These are phyloP conservation scores for Gambelia wislizenii DNA, from an alignment of 2,797 vertebrate species.

Conservation along the genomic window DNA sequence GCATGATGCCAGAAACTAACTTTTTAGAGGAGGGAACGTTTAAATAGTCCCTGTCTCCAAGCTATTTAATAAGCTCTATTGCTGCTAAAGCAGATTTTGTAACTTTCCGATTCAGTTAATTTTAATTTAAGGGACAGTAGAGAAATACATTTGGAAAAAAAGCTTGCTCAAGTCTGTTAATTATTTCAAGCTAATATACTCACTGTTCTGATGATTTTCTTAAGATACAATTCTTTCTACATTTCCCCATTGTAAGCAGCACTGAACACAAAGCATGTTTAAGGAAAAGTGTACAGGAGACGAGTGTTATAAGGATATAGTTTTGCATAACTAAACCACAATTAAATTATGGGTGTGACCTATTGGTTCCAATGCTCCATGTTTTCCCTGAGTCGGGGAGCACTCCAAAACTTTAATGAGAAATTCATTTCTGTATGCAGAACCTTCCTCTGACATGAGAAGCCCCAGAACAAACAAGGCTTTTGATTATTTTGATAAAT, in stretches of 20 bases:
- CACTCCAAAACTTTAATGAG: not conserved
- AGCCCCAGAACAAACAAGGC: not conserved
- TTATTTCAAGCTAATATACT: conserved; percentile 4
- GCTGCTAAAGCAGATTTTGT: not conserved
- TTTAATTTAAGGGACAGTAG: conserved; percentile 13
- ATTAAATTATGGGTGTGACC: not conserved
- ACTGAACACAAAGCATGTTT: not conserved
- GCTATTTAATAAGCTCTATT: not conserved
- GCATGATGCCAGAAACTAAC: conserved; percentile 36
- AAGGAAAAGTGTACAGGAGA: not conserved
- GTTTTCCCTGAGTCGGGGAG: not conserved
- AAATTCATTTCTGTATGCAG: not conserved
- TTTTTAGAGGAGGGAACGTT: conserved; percentile 6
- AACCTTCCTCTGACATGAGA: not conserved
- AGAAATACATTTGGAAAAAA: not conserved
- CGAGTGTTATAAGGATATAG: not conserved
- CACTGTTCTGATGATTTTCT: not conserved
- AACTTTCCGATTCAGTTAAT: conserved; percentile 19
- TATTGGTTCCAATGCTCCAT: not conserved
- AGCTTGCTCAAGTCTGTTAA: not conserved
- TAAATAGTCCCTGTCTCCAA: conserved; percentile 22
- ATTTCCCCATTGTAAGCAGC: no score
- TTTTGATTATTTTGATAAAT: conserved; percentile 10
- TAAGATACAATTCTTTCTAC: not conserved
- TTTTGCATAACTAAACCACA: not conserved